phyloP scores from a whole-genome alignment of 2,888 invertebrate genomes.

The Drosophila sordidapex region DNA sequence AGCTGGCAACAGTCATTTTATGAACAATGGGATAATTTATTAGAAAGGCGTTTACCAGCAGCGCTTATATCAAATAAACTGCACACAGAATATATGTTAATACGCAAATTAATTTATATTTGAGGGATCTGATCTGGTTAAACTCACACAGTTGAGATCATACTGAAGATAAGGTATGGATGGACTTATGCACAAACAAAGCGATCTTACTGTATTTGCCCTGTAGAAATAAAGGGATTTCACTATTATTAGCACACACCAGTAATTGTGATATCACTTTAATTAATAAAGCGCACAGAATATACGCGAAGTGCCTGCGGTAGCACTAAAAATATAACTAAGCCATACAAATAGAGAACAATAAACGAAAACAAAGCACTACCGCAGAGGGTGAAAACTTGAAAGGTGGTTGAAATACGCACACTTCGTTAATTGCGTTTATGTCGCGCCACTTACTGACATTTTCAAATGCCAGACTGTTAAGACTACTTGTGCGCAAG shows the following conservation, averaged over 20 bases:
- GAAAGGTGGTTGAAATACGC: conserved; percentile 60
- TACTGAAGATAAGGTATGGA: neutral
- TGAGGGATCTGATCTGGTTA: neutral
- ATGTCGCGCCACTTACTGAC: conserved; percentile 46
- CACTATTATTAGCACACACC: neutral
- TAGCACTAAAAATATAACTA: conserved; percentile 46
- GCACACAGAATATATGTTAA: neutral
- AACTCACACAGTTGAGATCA: neutral
- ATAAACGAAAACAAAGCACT: conserved; percentile 50
- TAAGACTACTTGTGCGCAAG: conserved; percentile 1
- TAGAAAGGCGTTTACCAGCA: neutral
- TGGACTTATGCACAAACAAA: neutral
- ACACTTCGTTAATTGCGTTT: conserved; percentile 9
- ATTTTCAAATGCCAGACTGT: conserved; percentile 35
- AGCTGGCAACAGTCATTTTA: conserved; percentile 12
- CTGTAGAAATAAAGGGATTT: neutral
- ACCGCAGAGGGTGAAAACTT: conserved; percentile 52
- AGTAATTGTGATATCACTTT: conserved; percentile 4
- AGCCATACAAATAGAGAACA: conserved; percentile 25
- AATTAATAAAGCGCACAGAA: conserved; percentile 11
- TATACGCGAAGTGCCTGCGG: conserved; percentile 24
- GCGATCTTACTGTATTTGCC: neutral
- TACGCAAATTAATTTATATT: neutral
- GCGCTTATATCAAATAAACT: conserved; percentile 13
- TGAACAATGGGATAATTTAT: neutral